Evolutionary conservation across 2,888 invertebrate genomes (phyloP), one percentile per base, ranked within the genome.

Genomic region (Leptopilina myrica): DNA sequence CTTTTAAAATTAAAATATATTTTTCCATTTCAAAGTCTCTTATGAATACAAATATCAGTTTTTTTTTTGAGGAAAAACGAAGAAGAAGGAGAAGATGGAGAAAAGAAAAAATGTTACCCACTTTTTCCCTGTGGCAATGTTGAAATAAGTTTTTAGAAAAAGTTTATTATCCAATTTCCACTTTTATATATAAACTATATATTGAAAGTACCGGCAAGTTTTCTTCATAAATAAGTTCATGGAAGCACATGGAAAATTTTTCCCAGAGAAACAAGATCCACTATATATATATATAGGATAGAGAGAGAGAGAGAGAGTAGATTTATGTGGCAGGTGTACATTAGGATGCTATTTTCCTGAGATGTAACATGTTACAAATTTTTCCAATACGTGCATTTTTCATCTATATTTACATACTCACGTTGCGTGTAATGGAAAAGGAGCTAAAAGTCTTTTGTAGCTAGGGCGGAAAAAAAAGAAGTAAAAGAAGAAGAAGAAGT

Each of bases 231-330:
- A 62, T 62, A 15, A 67, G 46, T 67, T 67, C n/a, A 9, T 66
- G 67, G 76, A 73, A 62, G 78, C 78, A 77, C 12, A 20, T 67
- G 49, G 46, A 67, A 43, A 67, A 49, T 46, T 49, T 62, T 67
- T 46, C 46, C 46, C 46, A 67, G 33, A 67, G 67, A 49, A 67
- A 67, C 46, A 20, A 67, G 67, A 67, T 67, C 46, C 15, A 20
- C 43, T 43, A 33, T 33, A 11, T 9, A 46, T 1, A 46, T 9
- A 46, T 5, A 20, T 20, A 20, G 20, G 20, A 20, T 0, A 20
- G 20, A 20, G 1, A 20, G 20, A 20, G 20, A 20, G 20, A 20
- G 20, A 20, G 20, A 11, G 11, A 20, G 15, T n/a, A 67, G 46
- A 67, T 67, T 67, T 67, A 67, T 67, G 67, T 67, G 46, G 46